A percentile compares a stretch with the other conserved stretches of the same genome.
phyloP scores from a whole-genome alignment of 2,888 invertebrate species.

The Rhamphomyia laevipes region DNA sequence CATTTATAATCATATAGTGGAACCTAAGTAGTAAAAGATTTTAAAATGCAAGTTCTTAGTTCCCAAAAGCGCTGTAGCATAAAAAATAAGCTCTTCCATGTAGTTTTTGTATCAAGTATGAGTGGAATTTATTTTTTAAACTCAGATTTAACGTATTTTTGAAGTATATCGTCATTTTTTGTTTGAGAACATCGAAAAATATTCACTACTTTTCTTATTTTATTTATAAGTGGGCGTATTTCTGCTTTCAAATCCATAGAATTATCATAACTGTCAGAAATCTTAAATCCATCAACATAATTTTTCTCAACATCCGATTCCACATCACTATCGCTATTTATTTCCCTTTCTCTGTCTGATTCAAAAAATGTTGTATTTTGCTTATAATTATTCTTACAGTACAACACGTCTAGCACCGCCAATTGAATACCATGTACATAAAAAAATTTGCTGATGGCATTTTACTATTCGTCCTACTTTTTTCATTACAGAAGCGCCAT shows the following conservation, averaged over 20 bases:
- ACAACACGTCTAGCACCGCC: neutral
- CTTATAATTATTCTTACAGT: neutral
- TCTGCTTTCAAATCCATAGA: neutral
- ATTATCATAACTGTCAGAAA: neutral
- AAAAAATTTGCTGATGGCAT: too few species aligned
- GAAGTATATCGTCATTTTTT: slow-evolving; percentile 8
- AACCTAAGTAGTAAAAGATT: slow-evolving; percentile 16
- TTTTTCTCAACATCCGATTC: neutral
- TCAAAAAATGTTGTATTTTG: neutral
- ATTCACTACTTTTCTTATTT: neutral
- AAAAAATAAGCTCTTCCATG: slow-evolving; percentile 11
- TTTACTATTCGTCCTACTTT: too few species aligned
- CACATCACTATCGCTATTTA: neutral
- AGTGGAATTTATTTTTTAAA: slow-evolving; percentile 9
- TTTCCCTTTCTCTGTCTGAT: neutral
- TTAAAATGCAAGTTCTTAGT: slow-evolving; percentile 16
- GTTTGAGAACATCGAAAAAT: neutral
- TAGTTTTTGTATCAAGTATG: slow-evolving; percentile 11
- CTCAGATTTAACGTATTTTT: slow-evolving; percentile 8
- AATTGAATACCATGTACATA: too few species aligned
- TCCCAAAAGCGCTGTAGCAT: slow-evolving; percentile 13
- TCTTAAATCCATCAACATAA: neutral
- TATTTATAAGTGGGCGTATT: neutral
- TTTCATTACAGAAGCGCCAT: too few species aligned
- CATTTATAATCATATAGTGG: slow-evolving; percentile 7